Conservation (phyloP, 1,140 invertebrate species). For the Nymphalis io region DNA sequence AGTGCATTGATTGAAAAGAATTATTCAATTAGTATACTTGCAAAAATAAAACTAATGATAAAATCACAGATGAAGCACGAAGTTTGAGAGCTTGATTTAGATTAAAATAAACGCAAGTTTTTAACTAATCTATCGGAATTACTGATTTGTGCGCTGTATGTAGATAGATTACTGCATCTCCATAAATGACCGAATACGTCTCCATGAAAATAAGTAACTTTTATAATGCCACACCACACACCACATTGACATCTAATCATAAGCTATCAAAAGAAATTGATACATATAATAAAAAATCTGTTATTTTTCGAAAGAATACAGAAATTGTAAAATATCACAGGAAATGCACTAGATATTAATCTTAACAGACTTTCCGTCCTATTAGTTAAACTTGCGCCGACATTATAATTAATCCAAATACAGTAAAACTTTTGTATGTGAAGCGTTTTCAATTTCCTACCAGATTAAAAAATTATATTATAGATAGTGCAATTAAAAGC, state of each 20-base stretch:
- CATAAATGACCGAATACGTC: too few species aligned
- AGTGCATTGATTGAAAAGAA: slow-evolving; percentile 72
- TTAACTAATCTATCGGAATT: background rate
- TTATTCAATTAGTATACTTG: slow-evolving; percentile 62
- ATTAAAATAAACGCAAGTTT: slow-evolving; percentile 12
- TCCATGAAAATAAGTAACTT: too few species aligned
- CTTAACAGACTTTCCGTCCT: background rate
- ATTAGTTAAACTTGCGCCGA: background rate
- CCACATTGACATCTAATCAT: too few species aligned
- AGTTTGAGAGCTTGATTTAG: slow-evolving; percentile 63
- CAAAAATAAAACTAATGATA: slow-evolving; percentile 68
- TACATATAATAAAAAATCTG: too few species aligned
- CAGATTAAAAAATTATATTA: background rate
- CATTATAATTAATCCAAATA: slow-evolving; percentile 3
- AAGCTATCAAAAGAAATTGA: too few species aligned
- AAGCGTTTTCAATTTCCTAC: background rate
- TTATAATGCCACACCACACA: too few species aligned
- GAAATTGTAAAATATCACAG: too few species aligned
- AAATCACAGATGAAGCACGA: slow-evolving; percentile 73
- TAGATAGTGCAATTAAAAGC: slow-evolving; percentile 8
- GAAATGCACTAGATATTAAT: background rate
- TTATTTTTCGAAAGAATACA: too few species aligned
- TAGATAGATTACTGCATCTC: background rate
- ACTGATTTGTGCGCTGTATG: slow-evolving; percentile 6
- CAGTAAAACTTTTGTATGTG: slow-evolving; percentile 1